Percentiles rank a stretch among this genome's conserved stretches.
phyloP scores from a whole-genome alignment of 2,888 invertebrate genomes.

The Eulithis testata region DNA sequence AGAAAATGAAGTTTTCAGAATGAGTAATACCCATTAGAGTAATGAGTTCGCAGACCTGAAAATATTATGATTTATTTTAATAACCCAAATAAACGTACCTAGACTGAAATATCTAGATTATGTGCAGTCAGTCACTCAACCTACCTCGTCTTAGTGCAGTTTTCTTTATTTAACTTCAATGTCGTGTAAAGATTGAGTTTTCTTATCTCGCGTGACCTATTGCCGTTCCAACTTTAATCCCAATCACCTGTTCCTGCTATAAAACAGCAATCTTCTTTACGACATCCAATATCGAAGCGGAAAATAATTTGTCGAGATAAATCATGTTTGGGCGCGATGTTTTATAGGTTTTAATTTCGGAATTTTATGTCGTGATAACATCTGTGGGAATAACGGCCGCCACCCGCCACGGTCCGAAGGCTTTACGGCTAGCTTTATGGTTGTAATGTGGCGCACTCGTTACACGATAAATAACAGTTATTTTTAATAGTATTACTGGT shows the following conservation, averaged over 20 bases:
- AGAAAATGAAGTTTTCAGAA: no score
- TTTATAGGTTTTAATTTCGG: slow-evolving; percentile 77
- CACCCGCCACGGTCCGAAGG: slow-evolving; percentile 48
- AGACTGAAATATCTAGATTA: no score
- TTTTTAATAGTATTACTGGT: slow-evolving; percentile 39
- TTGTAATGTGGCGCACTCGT: slow-evolving; percentile 44
- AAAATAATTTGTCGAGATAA: slow-evolving; percentile 66
- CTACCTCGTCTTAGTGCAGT: not conserved
- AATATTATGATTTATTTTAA: not conserved
- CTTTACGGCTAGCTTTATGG: slow-evolving; percentile 70
- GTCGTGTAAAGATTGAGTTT: not conserved
- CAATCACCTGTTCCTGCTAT: slow-evolving; percentile 24
- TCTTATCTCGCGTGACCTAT: slow-evolving; percentile 5
- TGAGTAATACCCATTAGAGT: no score
- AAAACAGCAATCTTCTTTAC: slow-evolving; percentile 53
- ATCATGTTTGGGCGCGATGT: slow-evolving; percentile 70
- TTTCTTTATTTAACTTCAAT: no score
- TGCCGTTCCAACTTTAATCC: not conserved
- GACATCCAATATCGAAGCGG: slow-evolving; percentile 58
- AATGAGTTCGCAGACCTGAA: no score
- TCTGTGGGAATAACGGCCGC: slow-evolving; percentile 67
- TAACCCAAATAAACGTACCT: not conserved
- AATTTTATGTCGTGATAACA: slow-evolving; percentile 79
- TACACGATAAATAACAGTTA: slow-evolving; percentile 47
- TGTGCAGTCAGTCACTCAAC: no score